Conservation (phyloP, 2,797 vertebrate genomes). For the Falco cherrug region DNA sequence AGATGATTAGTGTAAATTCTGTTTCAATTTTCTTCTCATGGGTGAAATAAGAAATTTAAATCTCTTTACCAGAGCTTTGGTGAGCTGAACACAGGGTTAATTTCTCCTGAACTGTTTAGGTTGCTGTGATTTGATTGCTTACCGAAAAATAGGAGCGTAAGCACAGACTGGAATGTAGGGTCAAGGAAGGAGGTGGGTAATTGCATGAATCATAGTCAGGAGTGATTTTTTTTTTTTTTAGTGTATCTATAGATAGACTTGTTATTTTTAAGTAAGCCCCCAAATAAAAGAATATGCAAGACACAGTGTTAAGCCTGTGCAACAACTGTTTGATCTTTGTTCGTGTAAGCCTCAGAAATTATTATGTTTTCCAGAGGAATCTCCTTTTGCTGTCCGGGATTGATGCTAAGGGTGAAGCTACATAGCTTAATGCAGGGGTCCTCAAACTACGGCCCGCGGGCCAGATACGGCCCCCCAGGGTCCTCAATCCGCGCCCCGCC, state of each 20-base stretch:
- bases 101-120: neutral
- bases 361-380: neutral
- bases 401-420: neutral
- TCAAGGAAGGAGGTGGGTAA: neutral
- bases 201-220: neutral
- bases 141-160: neutral
- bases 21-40: neutral
- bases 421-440: neutral
- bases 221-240: neutral
- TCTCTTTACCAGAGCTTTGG: neutral
- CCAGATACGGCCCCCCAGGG: no score
- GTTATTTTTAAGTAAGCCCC: neutral
- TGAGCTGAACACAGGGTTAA: neutral
- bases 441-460: no score
- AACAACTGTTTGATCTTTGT: neutral
- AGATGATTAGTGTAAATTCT: neutral
- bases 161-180: neutral
- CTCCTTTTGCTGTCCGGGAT: neutral
- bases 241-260: neutral
- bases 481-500: no score
- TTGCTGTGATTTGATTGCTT: neutral
- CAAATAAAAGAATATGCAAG: neutral
- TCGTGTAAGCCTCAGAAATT: neutral
- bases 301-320: neutral
- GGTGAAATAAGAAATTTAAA: neutral